phyloP scores from a whole-genome alignment of 2,797 vertebrate species.

The Rhabdomys pumilio region DNA sequence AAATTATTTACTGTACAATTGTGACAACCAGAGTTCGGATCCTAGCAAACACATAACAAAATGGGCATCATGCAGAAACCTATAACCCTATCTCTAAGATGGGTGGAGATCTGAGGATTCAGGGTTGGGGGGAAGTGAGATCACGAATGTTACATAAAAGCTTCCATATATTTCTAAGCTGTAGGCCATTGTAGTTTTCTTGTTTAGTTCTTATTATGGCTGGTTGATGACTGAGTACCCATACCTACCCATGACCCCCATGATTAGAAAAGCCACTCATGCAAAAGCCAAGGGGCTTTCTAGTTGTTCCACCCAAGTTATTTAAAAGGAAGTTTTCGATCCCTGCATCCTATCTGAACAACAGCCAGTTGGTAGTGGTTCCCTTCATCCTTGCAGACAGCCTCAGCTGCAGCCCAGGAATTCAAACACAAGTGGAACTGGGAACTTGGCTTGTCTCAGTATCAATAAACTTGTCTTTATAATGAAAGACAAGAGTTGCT shows the following conservation, averaged over 20 bases:
- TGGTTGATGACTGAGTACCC: not conserved
- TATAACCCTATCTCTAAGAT: not conserved
- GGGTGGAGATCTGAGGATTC: not conserved
- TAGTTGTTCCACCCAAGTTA: conserved; percentile 16
- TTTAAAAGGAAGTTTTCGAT: conserved; percentile 41
- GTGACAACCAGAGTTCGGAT: not conserved
- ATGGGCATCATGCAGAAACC: not conserved
- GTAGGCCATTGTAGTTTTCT: not conserved
- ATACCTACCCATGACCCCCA: no score
- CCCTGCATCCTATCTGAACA: not conserved
- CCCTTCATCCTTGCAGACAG: not conserved
- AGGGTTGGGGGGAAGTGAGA: not conserved
- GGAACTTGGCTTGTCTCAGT: conserved; percentile 68
- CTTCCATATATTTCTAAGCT: not conserved
- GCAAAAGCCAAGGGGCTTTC: not conserved
- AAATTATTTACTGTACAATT: not conserved
- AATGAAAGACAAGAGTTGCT: conserved; percentile 78
- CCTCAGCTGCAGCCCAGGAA: conserved; percentile 26
- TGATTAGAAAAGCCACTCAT: not conserved
- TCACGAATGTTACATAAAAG: not conserved
- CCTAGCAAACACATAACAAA: not conserved
- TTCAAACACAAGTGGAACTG: conserved; percentile 72
- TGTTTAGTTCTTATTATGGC: not conserved
- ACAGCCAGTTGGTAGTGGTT: not conserved
- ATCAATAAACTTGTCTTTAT: conserved; percentile 76